These are phyloP conservation scores for Catalaphyllia jardinei DNA, from an alignment of 64 coral and sea anemone genomes.

Conservation along the genomic window DNA sequence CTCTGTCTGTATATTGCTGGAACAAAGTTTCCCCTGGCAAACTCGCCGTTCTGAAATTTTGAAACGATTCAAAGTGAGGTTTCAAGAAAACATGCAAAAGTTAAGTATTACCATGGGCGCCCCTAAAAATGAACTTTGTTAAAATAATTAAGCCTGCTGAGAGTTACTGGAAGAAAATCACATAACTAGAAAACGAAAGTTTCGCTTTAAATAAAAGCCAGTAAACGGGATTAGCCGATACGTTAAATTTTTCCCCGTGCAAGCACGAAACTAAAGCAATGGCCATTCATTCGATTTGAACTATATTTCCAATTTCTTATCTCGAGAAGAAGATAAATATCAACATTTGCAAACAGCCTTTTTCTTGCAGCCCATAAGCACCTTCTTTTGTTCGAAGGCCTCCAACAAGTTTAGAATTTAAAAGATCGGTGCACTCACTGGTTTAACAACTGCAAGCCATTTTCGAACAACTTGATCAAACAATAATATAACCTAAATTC, in stretches of 20 bases:
- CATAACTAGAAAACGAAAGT: not conserved
- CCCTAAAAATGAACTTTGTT: constrained; percentile 13
- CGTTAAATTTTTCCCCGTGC: not conserved
- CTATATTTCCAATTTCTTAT: not conserved
- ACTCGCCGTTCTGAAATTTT: not conserved
- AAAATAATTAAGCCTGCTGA: not conserved
- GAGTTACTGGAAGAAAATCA: not conserved
- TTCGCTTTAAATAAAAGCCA: not conserved
- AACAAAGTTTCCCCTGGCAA: constrained; percentile 31
- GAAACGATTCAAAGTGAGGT: constrained; percentile 14
- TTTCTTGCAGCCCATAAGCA: not conserved
- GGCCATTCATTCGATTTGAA: not conserved
- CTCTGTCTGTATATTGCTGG: constrained; percentile 15
- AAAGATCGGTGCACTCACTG: constrained; percentile 25
- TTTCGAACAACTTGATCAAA: constrained; percentile 9
- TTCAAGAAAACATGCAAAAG: not conserved
- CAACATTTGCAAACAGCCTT: not conserved
- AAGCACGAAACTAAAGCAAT: not conserved
- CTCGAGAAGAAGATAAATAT: not conserved
- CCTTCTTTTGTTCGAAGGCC: not conserved
- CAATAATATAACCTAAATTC: not conserved
- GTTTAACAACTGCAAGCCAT: not conserved
- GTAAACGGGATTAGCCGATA: not conserved
- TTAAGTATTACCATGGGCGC: constrained; percentile 28
- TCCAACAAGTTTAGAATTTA: constrained; percentile 14